These are phyloP conservation scores for Scrobipalpa atriplicella DNA, from an alignment of 2,888 invertebrate species.

Conservation along the genomic window DNA sequence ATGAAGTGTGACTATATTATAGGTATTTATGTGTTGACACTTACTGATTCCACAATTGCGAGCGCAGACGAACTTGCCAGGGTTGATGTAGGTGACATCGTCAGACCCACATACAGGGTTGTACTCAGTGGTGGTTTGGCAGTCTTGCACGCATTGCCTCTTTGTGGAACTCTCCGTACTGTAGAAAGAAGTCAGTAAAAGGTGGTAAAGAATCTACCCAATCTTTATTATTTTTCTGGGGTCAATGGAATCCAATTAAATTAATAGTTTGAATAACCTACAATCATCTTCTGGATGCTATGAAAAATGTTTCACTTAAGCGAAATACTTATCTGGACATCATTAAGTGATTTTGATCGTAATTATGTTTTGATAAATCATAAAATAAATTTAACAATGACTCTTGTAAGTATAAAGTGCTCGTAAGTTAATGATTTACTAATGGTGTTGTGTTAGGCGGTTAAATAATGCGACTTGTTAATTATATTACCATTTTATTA, in stretches of 20 bases:
- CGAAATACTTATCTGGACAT: too few relatives aligned
- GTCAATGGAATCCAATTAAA: too few relatives aligned
- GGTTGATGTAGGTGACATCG: constrained; percentile 56
- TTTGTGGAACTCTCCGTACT: constrained; percentile 38
- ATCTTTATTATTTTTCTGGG: too few relatives aligned
- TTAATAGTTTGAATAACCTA: too few relatives aligned
- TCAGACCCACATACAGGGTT: constrained; percentile 53
- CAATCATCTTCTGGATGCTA: too few relatives aligned
- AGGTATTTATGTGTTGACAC: too few relatives aligned
- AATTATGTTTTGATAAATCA: too few relatives aligned
- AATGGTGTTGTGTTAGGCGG: background rate
- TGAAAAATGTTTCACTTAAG: too few relatives aligned
- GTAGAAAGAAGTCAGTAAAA: background rate
- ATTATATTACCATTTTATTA: background rate
- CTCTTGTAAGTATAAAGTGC: background rate
- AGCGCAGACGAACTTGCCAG: constrained; percentile 54
- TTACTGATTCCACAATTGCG: constrained; percentile 54
- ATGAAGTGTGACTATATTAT: too few relatives aligned
- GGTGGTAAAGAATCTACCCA: too few relatives aligned
- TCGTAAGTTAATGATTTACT: background rate
- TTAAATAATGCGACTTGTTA: constrained; percentile 5
- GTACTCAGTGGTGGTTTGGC: constrained; percentile 47
- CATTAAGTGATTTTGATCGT: too few relatives aligned
- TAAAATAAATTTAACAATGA: too few relatives aligned
- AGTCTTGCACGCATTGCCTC: constrained; percentile 49